Base-by-base conservation (phyloP, 2,797 vertebrate species). In the Rhynchonycteris naso region DNA sequence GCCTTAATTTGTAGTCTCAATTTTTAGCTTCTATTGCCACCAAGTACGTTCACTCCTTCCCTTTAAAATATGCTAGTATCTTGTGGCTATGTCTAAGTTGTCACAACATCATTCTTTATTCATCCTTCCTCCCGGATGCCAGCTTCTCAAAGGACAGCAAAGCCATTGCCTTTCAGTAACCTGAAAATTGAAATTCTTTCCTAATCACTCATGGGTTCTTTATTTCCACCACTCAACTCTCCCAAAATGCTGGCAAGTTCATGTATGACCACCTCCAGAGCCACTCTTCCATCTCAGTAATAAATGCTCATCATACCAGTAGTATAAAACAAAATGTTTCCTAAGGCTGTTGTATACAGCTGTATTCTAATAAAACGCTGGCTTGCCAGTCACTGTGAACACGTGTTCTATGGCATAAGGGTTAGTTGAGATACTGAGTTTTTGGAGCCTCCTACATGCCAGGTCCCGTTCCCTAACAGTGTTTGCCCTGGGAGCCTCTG, bases 1-100 rank as follows among this genome's bases (percentile, higher is more conserved):
- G 94, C 80, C 86, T 96, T 96, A 94, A 96, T 96, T 96, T 92
- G 85, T 87, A 91, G 88, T 71, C 92, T 92, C 82, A 50, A n/a
- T 87, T 91, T 97, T 92, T 76, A 92, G 93, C 72, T 95, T 93
- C 83, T 84, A 28, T 33, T 96, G 88, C 93, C 96, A 97, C 93
- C 96, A 97, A 97, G 33, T 93, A 66, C 93, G 95, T 91, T 93
- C 96, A 33, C 66, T 90, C 80, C 65, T 93, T 90, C 88, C 33
- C 75, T 97, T 96, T 94, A 90, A 93, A 97, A 96, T 84, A 96
- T n/a, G 66, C 96, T 93, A 88, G 66, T 96, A 88, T 89, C 95
- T 84, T 71, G 90, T 69, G 93, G 75, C 65, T 75, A 89, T 80
- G 78, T 89, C 69, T 91, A 71, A 82, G 90, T 54, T 92, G 91